Evolutionary conservation across 2,797 vertebrate genomes (phyloP).

Genomic region (Megalops cyprinoides): DNA sequence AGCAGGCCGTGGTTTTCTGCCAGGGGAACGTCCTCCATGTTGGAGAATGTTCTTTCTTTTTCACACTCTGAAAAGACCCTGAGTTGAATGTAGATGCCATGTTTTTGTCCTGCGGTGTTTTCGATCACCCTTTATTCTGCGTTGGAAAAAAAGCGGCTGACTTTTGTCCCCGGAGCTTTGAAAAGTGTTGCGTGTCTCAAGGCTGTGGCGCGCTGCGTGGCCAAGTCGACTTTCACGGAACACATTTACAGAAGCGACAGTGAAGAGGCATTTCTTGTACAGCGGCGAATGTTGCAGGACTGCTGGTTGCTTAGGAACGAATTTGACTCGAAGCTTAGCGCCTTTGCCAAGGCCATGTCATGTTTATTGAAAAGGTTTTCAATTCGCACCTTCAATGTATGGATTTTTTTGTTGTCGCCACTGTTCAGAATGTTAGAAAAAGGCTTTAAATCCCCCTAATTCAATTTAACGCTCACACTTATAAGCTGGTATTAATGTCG

Average conservation of each 20-base stretch:
- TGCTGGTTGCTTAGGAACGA: background rate
- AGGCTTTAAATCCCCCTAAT: background rate
- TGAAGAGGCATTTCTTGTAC: slow-evolving; percentile 59
- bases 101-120: slow-evolving; percentile 64
- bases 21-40: slow-evolving; percentile 45
- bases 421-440: background rate
- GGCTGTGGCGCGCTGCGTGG: slow-evolving; percentile 45
- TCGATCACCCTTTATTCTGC: slow-evolving; percentile 31
- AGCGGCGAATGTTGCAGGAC: slow-evolving; percentile 17
- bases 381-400: background rate
- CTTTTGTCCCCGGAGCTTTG: slow-evolving; percentile 38
- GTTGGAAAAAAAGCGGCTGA: slow-evolving; percentile 50
- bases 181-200: slow-evolving; percentile 59
- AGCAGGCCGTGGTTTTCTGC: slow-evolving; percentile 28
- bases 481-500: background rate
- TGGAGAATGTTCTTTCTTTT: slow-evolving; percentile 59
- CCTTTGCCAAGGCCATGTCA: background rate
- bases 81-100: slow-evolving; percentile 58
- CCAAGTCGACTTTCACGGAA: too few species aligned
- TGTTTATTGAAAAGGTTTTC: background rate
- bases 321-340: background rate
- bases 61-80: slow-evolving; percentile 46
- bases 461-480: background rate
- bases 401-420: background rate
- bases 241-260: slow-evolving; percentile 45